These are phyloP conservation scores for Thunnus thynnus DNA, from an alignment of 2,113 vertebrate genomes.

Conservation along the genomic window DNA sequence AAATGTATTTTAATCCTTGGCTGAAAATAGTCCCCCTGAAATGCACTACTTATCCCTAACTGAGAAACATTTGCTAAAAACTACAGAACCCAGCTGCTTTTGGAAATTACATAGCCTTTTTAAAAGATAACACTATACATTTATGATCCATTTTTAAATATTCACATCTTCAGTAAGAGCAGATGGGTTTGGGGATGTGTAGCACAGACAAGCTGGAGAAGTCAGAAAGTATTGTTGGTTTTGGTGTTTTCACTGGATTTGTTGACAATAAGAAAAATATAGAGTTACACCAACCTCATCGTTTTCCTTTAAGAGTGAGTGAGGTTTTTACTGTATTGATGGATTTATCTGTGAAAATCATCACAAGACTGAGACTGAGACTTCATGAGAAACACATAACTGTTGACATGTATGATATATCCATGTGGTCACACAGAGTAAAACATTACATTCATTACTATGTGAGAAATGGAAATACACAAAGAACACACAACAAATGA, in stretches of 20 bases:
- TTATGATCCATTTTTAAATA: not conserved
- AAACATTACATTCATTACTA: too few species aligned
- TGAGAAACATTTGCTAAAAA: not conserved
- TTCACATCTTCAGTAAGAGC: not conserved
- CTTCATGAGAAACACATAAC: not conserved
- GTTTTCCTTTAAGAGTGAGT: not conserved
- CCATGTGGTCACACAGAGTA: not conserved
- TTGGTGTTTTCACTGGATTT: slow-evolving; percentile 7
- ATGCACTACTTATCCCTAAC: not conserved
- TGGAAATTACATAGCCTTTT: not conserved
- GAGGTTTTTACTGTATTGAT: not conserved
- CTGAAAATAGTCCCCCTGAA: not conserved
- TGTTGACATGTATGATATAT: not conserved
- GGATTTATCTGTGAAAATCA: not conserved
- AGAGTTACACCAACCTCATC: not conserved
- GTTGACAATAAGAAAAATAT: slow-evolving; percentile 30
- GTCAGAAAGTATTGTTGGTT: too few species aligned
- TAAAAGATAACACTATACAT: too few species aligned
- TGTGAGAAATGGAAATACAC: slow-evolving; percentile 19
- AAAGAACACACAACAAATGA: slow-evolving; percentile 28
- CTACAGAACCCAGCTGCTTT: not conserved
- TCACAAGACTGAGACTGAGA: not conserved
- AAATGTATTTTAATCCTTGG: too few species aligned
- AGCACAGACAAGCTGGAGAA: not conserved
- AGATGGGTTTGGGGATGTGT: not conserved